phyloP scores from a whole-genome alignment of 2,888 invertebrate genomes.

The Matsumyia berberina region DNA sequence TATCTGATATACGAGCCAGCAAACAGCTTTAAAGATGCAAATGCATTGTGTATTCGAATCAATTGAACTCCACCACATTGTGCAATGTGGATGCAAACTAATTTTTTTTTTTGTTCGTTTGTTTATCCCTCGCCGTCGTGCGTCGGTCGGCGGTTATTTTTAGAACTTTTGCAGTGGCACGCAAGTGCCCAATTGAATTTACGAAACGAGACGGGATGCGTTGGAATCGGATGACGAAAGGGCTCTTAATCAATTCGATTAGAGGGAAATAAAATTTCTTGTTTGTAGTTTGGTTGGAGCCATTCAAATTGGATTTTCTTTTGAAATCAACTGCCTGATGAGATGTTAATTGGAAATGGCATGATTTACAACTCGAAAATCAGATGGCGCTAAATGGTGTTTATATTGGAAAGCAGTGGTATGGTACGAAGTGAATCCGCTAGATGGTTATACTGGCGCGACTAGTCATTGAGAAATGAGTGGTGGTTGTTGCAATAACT shows the following conservation, averaged over 20 bases:
- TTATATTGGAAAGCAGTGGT: background rate
- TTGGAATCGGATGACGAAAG: background rate
- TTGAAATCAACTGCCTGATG: slow-evolving; percentile 7
- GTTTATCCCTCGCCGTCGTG: background rate
- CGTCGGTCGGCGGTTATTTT: slow-evolving; percentile 10
- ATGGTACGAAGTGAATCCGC: background rate
- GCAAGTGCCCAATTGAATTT: slow-evolving; percentile 25
- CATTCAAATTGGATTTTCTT: background rate
- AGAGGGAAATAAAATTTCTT: background rate
- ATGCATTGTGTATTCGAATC: slow-evolving; percentile 20
- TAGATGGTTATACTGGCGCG: background rate
- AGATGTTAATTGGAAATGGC: background rate
- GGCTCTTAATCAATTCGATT: background rate
- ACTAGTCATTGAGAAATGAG: background rate
- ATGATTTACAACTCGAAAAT: background rate
- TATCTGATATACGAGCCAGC: background rate
- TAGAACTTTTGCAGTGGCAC: slow-evolving; percentile 30
- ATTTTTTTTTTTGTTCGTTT: background rate
- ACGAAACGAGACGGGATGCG: slow-evolving; percentile 8
- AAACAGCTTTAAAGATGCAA: slow-evolving; percentile 17
- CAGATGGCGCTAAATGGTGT: background rate
- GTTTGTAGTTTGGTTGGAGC: background rate
- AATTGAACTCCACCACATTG: slow-evolving; percentile 12
- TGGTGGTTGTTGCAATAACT: background rate
- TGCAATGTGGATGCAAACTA: background rate